Conservation (phyloP, 1,140 invertebrate genomes). For the Hestina assimilis region DNA sequence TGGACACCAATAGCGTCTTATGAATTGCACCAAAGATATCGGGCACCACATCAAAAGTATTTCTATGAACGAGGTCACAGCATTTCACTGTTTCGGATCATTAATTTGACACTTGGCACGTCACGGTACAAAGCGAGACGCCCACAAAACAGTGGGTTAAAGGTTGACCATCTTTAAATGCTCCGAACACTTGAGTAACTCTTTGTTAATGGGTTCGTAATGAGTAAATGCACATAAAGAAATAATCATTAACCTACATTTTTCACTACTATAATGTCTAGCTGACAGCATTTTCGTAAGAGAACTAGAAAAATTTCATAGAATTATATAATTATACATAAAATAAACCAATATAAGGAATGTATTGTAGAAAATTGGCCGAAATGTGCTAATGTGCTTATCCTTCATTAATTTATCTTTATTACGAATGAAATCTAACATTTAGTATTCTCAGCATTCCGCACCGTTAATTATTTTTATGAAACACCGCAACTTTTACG, state of each 20-base stretch:
- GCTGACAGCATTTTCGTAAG: constrained; percentile 16
- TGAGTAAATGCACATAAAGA: constrained; percentile 36
- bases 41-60: constrained; percentile 16
- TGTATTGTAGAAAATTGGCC: neutral
- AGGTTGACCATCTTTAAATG: constrained; percentile 56
- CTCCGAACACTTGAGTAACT: constrained; percentile 45
- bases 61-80: constrained; percentile 40
- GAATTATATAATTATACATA: too few relatives aligned
- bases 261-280: constrained; percentile 21
- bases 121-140: constrained; percentile 49
- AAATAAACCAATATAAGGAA: too few relatives aligned
- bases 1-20: neutral
- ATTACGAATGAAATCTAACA: constrained; percentile 16
- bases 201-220: constrained; percentile 64
- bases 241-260: constrained; percentile 36
- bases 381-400: neutral
- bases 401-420: constrained; percentile 22
- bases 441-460: constrained; percentile 30
- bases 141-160: constrained; percentile 60
- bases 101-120: constrained; percentile 68
- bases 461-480: constrained; percentile 48
- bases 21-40: neutral
- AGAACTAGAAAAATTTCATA: neutral
- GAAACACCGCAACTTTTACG: constrained; percentile 46
- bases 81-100: constrained; percentile 63